Base-by-base conservation (phyloP, 2,797 vertebrate species). In the Argentina silus region DNA sequence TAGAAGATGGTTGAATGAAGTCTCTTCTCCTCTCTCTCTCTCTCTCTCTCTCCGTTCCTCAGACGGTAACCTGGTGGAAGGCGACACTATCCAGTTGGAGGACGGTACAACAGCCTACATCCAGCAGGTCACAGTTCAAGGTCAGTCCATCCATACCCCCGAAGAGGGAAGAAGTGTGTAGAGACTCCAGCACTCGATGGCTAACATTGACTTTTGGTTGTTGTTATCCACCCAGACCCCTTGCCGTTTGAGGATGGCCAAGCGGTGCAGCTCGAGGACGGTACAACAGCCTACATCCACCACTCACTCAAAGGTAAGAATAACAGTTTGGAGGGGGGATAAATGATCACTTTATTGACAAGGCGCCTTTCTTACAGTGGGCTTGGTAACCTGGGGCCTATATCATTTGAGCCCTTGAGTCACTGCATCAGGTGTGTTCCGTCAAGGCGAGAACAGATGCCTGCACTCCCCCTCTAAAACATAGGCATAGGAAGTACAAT, bases 91-190 rank as follows among this genome's bases (percentile, higher is more conserved):
- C 82, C 91, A 95, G 70, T 89, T 94, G 6, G 94, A 94, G 82
- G 95, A 95, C 27, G 93, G 93, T 14, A 93, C 90, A 68, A 93
- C 93, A 1, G 94, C 93, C 0, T 95, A 90, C 59, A 93, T 95
- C 74, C 93, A 95, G 47, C 91, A 95, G 63, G 91, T 95, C 83
- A 91, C 84, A 0, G 80, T 94, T 9, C 89, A 94, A 93, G 81
- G 94, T 94, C 92, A 94, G 94, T 95, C 78, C 88, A 45, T 53
- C 12, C 21, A 10, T 19, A 44, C 36, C 19, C 19, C 27, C 1
- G 66, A 15, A 17, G 17, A 10, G 9, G 43, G 10, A 60, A 19
- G 21, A 19, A 23, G 50, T 51, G 2, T 42, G 7, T 6, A 6
- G 2, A 55, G 17, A 36, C 27, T 42, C 51, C 23, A 51, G 15